These are phyloP conservation scores for Anneissia japonica DNA, from an alignment of 35 echinoderm and acorn worm species.

Conservation along the genomic window DNA sequence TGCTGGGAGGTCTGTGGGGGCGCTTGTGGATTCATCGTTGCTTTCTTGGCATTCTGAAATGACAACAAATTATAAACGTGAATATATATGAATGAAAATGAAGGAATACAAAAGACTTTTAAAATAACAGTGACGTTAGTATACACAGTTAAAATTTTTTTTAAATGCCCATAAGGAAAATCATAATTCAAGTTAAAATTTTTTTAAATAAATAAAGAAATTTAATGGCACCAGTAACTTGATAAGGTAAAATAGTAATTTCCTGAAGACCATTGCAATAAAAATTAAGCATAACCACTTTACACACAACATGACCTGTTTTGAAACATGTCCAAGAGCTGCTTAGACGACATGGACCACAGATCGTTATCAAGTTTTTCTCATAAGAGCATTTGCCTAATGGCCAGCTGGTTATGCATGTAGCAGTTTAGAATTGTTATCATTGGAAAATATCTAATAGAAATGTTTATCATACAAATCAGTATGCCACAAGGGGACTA, in stretches of 20 bases:
- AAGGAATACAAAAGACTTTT: no score
- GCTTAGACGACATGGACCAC: background rate
- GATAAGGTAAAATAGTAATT: no score
- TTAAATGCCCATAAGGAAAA: no score
- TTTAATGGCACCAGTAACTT: no score
- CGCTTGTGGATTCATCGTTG: background rate
- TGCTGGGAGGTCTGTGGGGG: background rate
- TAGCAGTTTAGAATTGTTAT: background rate
- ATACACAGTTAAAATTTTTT: no score
- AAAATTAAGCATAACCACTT: background rate
- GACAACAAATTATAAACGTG: no score
- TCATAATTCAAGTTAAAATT: no score
- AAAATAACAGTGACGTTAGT: no score
- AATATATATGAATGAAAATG: no score
- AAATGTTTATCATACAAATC: background rate
- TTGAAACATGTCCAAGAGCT: background rate
- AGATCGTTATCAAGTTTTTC: background rate
- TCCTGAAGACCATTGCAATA: background rate
- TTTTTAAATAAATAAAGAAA: no score
- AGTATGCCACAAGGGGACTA: background rate
- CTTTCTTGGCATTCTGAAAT: background rate
- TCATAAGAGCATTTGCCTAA: background rate
- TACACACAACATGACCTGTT: background rate
- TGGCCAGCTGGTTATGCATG: background rate
- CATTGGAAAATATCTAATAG: background rate